Evolutionary conservation across 2,797 vertebrate species (phyloP).

Genomic region (Phoxinus dragarum): DNA sequence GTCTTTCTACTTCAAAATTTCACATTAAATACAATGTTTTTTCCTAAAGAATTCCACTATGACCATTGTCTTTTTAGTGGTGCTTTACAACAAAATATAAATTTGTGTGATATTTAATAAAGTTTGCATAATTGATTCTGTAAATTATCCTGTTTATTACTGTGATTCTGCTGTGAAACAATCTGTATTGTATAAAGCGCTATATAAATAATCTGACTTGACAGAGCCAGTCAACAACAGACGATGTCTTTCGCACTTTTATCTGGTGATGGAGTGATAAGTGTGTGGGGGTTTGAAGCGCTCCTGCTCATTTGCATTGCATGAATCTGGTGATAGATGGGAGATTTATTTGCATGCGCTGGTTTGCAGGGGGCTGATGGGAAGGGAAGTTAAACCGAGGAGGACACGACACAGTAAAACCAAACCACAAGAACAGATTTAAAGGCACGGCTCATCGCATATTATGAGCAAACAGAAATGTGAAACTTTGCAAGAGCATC

Average conservation of each 20-base stretch:
- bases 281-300: slow-evolving; percentile 55
- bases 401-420: slow-evolving; percentile 21
- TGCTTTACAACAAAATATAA: background rate
- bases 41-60: background rate
- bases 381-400: background rate
- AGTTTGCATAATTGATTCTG: background rate
- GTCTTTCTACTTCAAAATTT: background rate
- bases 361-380: slow-evolving; percentile 36
- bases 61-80: background rate
- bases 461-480: slow-evolving; percentile 19
- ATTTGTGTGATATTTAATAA: background rate
- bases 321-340: slow-evolving; percentile 28
- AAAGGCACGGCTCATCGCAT: background rate
- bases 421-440: slow-evolving; percentile 29
- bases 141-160: background rate
- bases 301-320: slow-evolving; percentile 70
- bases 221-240: background rate
- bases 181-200: background rate
- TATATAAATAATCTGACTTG: background rate
- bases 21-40: too few species aligned
- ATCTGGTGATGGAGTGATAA: slow-evolving; percentile 63
- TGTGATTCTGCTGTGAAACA: background rate
- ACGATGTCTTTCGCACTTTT: background rate
- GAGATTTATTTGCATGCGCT: slow-evolving; percentile 63
- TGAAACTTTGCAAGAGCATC: slow-evolving; percentile 22